Evolutionary conservation across 92 coral and sea anemone species (phyloP).

Genomic region (Epizoanthus ramosus): DNA sequence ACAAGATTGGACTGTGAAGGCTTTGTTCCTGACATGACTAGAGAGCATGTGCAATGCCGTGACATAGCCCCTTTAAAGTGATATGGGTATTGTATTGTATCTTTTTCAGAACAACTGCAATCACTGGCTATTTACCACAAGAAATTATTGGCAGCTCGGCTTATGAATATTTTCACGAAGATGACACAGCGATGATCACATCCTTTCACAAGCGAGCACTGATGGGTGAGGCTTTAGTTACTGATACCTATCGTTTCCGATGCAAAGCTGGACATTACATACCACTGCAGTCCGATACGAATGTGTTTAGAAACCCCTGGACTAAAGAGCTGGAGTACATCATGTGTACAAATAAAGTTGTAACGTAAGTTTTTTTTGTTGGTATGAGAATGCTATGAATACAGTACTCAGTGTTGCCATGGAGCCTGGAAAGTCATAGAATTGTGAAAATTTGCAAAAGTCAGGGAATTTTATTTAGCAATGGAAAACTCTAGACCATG

Average conservation of each 20-base stretch:
- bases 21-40: too few species aligned
- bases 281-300: constrained; percentile 64
- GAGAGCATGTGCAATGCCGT: too few species aligned
- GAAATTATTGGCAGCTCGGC: constrained; percentile 84
- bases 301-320: constrained; percentile 87
- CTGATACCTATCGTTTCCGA: constrained; percentile 63
- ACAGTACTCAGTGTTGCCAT: too few species aligned
- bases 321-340: constrained; percentile 86
- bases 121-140: constrained; percentile 83
- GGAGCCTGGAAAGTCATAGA: too few species aligned
- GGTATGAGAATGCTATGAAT: too few species aligned
- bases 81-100: not conserved
- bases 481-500: too few species aligned
- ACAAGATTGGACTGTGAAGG: too few species aligned
- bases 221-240: constrained; percentile 28
- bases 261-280: constrained; percentile 88
- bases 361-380: constrained; percentile 58
- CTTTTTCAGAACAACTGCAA: constrained; percentile 65
- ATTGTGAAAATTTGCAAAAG: too few species aligned
- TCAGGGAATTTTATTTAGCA: too few species aligned
- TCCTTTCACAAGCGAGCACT: constrained; percentile 66
- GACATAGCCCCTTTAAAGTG: too few species aligned
- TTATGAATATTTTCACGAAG: constrained; percentile 77
- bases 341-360: constrained; percentile 59
- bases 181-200: constrained; percentile 67